These are phyloP conservation scores for Graphium colonna DNA, from an alignment of 2,888 invertebrate genomes.

Conservation along the genomic window DNA sequence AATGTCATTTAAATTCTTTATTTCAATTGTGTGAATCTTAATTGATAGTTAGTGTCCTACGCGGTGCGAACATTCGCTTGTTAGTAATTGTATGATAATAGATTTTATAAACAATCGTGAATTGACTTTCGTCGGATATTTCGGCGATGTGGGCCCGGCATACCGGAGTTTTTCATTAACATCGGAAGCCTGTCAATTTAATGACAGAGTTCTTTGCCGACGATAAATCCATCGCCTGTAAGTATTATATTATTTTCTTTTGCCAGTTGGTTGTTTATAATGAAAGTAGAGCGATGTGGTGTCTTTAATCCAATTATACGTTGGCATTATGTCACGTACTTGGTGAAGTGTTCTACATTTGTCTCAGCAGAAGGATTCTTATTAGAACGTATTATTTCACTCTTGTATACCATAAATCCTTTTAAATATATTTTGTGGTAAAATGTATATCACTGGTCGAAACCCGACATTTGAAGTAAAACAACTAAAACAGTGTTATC, in stretches of 20 bases:
- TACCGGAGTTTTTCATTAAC: constrained; percentile 5
- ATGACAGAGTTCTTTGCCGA: constrained; percentile 18
- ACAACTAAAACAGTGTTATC: neutral
- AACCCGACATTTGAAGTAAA: neutral
- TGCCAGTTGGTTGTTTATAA: constrained; percentile 4
- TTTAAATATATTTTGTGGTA: neutral
- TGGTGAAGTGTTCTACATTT: neutral
- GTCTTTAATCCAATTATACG: constrained; percentile 20
- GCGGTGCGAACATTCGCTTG: constrained; percentile 7
- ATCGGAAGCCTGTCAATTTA: constrained; percentile 3
- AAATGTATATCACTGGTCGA: neutral
- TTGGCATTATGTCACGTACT: constrained; percentile 12
- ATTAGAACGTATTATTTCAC: constrained; percentile 10
- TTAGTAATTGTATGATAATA: constrained; percentile 13
- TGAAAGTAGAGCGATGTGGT: neutral
- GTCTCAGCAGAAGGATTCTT: constrained; percentile 11
- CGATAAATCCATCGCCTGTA: constrained; percentile 8
- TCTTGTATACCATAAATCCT: neutral
- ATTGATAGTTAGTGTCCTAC: constrained; percentile 13
- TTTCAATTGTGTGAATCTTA: constrained; percentile 20
- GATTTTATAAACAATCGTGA: constrained; percentile 9
- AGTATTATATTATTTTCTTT: constrained; percentile 2
- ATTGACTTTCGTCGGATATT: constrained; percentile 17
- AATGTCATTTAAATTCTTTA: constrained; percentile 16
- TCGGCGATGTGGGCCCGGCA: constrained; percentile 10